Evolutionary conservation across 2,113 vertebrate genomes (phyloP), one percentile per base, ranked within the genome.

Genomic region (Poecile atricapillus): DNA sequence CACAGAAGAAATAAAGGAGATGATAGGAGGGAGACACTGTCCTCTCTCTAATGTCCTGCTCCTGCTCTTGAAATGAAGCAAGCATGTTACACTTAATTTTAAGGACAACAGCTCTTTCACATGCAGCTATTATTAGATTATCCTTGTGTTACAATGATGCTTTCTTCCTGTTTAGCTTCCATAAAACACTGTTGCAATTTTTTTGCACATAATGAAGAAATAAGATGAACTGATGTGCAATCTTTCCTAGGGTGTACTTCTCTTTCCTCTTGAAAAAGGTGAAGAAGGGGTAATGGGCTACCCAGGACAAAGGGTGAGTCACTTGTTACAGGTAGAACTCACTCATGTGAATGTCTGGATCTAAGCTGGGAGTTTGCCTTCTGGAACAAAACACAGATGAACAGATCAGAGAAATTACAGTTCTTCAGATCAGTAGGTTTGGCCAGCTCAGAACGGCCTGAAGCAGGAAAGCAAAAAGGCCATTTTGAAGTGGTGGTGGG

Each of bases 261-360:
- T 92, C 53, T 67, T n/a, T 33, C 3, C 71, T 52, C 95, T 94
- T 53, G 97, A 98, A 91, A 98, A 97, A 97, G 99, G 99, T 85
- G 99, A 99, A 97, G 96, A 95, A 39, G 99, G 99, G 24, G 76
- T 99, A 55, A 85, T 96, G 52, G 99, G 99, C 31, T 97, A 97
- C n/a, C 93, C 98, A 9, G 99, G 99, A 93, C 5, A 41, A 9
- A 98, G 99, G 98, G 99, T 99, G 84, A 98, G 73, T 93, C 20
- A 13, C 5, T 91, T 28, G 3, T 15, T 55, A 63, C 59, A 76
- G 46, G 41, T 41, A 23, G 80, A 86, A 87, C 79, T 78, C 52
- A 60, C 11, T 11, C 20, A 87, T 37, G 24, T 77, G 49, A n/a
- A 47, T 16, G 21, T 33, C 22, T 33, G 50, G 67, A 60, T 73